Conservation (phyloP, 2,888 invertebrate species). For the Pinctada fucata region DNA sequence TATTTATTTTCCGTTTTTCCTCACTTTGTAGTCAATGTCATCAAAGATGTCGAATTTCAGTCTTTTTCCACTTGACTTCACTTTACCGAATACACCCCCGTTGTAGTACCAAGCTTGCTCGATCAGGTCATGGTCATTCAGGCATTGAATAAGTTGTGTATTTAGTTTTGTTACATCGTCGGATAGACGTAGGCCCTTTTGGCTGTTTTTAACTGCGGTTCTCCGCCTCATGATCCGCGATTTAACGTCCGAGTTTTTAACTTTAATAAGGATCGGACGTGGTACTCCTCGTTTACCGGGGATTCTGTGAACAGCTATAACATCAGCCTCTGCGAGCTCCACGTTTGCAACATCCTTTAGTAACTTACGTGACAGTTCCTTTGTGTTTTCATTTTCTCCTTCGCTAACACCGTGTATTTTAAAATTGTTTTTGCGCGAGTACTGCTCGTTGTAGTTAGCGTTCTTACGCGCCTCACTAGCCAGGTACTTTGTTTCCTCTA, state of each 20-base stretch:
- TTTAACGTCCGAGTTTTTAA: conserved; percentile 1
- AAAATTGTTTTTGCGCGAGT: not conserved
- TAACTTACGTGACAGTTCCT: not conserved
- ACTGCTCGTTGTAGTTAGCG: conserved; percentile 2
- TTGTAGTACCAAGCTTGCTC: conserved; percentile 3
- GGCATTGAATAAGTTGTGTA: not conserved
- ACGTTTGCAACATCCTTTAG: conserved; percentile 4
- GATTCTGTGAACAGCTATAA: not conserved
- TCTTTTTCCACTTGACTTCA: not conserved
- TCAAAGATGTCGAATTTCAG: not conserved
- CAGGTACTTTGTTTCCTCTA: too few relatives aligned
- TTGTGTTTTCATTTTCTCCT: not conserved
- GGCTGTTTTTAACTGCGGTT: not conserved
- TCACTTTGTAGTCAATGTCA: not conserved
- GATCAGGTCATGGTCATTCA: not conserved
- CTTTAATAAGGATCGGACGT: not conserved
- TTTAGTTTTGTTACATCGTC: conserved; percentile 3
- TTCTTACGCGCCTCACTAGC: not conserved
- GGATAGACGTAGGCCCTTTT: conserved; percentile 3
- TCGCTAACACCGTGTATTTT: conserved; percentile 2
- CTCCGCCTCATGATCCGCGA: not conserved
- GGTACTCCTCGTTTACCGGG: not conserved
- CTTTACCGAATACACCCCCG: not conserved
- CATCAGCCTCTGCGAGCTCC: not conserved
- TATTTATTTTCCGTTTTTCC: too few relatives aligned